Evolutionary conservation across 2,113 vertebrate genomes (phyloP), one percentile per base, ranked within the genome.

Genomic region (Heterochromis multidens): DNA sequence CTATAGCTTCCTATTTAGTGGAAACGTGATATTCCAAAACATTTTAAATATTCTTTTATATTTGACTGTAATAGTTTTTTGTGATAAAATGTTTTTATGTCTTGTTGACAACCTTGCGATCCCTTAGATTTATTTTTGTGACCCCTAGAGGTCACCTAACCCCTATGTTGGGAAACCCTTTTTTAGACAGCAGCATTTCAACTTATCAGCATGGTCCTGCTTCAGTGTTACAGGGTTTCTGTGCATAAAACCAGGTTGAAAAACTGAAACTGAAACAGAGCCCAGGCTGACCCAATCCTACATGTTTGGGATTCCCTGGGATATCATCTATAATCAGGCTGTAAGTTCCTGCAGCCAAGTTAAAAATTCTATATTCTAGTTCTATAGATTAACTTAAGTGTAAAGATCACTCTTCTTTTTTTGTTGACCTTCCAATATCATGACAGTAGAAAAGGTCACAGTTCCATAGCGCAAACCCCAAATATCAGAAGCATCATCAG

Each of bases 401-500:
- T 56, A 35, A 33, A 4, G 25, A 58, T 10, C 29, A 3, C 43
- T 80, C 14, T 49, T 58, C 60, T 62, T 13, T 72, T 10, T 37
- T 7, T 35, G 5, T 54, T 54, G 17, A 9, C 4, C 52, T 52
- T 52, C 43, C 43, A 31, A 31, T 52, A 72, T 43, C 5, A 52
- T 62, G 19, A 58, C 33, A 61, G 6, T 10, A 16, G 21, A 56
- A 90, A 93, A 89, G 82, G 87, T 93, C 84, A 89, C 14, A 62
- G 31, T 23, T 83, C 40, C 43, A 37, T 5, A 25, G 35, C 25
- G 58, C 12, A 72, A 87, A 83, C 78, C 82, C 43, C 9, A 83
- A 90, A 90, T 85, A 88, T 70, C 82, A 87, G 57, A 80, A 61
- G 77, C 40, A 77, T 77, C 80, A 56, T 88, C 86, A 86, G 46